Percentiles rank a stretch among this genome's conserved stretches.
Evolutionary conservation across 2,113 vertebrate genomes (phyloP).

Genomic region (Thamnaconus septentrionalis): DNA sequence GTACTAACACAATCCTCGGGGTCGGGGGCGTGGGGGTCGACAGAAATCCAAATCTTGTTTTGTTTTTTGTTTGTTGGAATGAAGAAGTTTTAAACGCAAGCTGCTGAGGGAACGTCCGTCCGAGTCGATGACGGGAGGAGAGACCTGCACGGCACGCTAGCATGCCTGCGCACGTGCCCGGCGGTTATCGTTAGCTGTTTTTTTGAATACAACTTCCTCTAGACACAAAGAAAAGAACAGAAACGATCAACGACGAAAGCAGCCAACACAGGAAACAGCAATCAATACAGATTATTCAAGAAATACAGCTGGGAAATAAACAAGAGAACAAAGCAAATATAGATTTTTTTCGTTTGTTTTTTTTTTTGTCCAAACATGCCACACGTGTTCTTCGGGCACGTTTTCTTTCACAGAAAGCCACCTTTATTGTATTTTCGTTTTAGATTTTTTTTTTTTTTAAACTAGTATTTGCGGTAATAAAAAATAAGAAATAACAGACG

Average conservation of each 20-base stretch:
- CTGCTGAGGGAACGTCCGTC: constrained; percentile 10
- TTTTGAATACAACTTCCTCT: constrained; percentile 53
- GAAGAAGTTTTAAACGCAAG: constrained; percentile 5
- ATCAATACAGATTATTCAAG: constrained; percentile 54
- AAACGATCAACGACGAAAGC: constrained; percentile 58
- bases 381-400: constrained; percentile 56
- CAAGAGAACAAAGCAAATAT: constrained; percentile 48
- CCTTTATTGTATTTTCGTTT: constrained; percentile 26
- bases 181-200: constrained; percentile 14
- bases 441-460: no score
- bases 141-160: constrained; percentile 27
- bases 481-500: constrained; percentile 48
- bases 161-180: constrained; percentile 24
- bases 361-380: constrained; percentile 53
- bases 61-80: no score
- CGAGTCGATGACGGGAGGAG: constrained; percentile 31
- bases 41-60: constrained; percentile 26
- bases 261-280: constrained; percentile 58
- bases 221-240: constrained; percentile 36
- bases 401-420: constrained; percentile 72
- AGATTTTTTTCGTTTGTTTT: constrained; percentile 13
- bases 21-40: not conserved
- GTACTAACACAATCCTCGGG: no score
- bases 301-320: constrained; percentile 39
- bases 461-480: constrained; percentile 61